phyloP scores from a whole-genome alignment of 2,888 invertebrate species.

The Helleia helle region DNA sequence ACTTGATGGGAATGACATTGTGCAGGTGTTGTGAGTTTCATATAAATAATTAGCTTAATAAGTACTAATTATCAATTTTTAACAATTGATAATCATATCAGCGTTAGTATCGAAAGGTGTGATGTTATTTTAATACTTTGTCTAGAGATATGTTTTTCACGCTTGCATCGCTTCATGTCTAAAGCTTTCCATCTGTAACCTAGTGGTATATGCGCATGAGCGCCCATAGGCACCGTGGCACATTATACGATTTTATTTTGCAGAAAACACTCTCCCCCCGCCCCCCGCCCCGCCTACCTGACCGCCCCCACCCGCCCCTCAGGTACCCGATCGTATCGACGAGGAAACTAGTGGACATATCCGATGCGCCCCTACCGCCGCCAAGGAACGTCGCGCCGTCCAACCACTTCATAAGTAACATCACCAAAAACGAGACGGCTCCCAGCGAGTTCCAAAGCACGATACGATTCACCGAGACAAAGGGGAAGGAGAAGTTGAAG shows the following conservation, averaged over 20 bases:
- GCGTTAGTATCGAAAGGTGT: too few species aligned
- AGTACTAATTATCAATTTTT: too few species aligned
- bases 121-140: too few species aligned
- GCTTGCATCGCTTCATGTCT: too few species aligned
- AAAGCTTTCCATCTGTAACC: too few species aligned
- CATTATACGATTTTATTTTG: slow-evolving; percentile 62
- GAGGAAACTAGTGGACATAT: slow-evolving; percentile 55
- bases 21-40: too few species aligned
- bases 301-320: slow-evolving; percentile 54
- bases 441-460: slow-evolving; percentile 53
- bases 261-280: slow-evolving; percentile 65
- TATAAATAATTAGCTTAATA: too few species aligned
- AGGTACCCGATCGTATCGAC: slow-evolving; percentile 64
- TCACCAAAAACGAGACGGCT: slow-evolving; percentile 47
- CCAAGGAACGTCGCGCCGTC: slow-evolving; percentile 43
- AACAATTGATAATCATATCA: too few species aligned
- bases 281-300: slow-evolving; percentile 61
- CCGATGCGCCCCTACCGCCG: slow-evolving; percentile 58
- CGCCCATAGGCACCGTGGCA: slow-evolving; percentile 60
- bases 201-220: too few species aligned
- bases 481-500: slow-evolving; percentile 54
- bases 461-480: slow-evolving; percentile 56
- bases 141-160: too few species aligned
- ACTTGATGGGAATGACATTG: too few species aligned
- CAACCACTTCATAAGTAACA: slow-evolving; percentile 56